Evolutionary conservation across 2,113 vertebrate genomes (phyloP).

Genomic region (Alouatta palliata): DNA sequence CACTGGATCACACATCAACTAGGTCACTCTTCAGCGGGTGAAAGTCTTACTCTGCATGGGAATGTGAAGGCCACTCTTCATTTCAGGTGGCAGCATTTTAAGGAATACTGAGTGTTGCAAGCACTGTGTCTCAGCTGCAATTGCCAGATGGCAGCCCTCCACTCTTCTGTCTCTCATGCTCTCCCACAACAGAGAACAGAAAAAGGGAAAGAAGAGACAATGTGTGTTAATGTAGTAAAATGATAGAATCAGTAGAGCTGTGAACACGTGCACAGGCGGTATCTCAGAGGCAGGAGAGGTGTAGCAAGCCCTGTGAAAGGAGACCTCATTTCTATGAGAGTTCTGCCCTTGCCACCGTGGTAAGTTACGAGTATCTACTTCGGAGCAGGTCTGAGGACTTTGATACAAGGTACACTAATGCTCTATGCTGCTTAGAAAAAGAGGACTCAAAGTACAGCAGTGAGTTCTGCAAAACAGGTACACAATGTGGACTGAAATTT

Average conservation of each 20-base stretch:
- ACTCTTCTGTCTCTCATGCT: background rate
- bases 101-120: background rate
- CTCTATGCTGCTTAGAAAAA: background rate
- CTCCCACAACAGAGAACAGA: background rate
- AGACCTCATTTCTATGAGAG: background rate
- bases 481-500: rapidly evolving
- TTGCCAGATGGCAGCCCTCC: background rate
- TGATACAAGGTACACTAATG: no score
- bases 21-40: no score
- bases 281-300: rapidly evolving
- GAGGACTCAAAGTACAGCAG: no score
- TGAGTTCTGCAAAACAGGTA: no score
- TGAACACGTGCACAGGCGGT: rapidly evolving
- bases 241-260: rapidly evolving
- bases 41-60: rapidly evolving
- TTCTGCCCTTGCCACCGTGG: background rate
- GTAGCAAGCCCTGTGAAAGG: rapidly evolving
- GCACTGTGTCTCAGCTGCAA: background rate
- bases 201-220: background rate
- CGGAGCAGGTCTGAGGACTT: background rate
- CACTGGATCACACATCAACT: background rate
- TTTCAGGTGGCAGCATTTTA: rapidly evolving
- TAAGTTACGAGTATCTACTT: background rate
- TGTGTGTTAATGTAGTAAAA: background rate
- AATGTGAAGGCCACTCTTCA: no score